These are phyloP conservation scores for Cylloceria caligata DNA, from an alignment of 2,888 invertebrate species.

Conservation along the genomic window DNA sequence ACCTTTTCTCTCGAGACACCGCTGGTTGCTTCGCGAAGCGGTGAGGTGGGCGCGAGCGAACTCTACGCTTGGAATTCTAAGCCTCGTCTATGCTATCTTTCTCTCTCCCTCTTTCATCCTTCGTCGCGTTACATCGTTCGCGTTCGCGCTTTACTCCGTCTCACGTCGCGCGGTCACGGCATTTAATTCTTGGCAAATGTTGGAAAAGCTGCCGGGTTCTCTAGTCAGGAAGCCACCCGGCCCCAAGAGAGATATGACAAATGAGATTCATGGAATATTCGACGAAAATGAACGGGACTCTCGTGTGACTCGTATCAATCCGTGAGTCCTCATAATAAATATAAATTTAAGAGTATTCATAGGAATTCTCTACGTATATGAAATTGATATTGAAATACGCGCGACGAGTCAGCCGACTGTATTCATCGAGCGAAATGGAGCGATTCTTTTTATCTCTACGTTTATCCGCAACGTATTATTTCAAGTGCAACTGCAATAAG, in stretches of 20 bases:
- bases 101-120: slow-evolving; percentile 35
- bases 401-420: neutral
- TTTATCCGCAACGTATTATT: slow-evolving; percentile 25
- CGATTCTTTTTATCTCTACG: slow-evolving; percentile 6
- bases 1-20: slow-evolving; percentile 31
- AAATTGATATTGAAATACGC: neutral
- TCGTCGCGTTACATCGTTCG: too few species aligned
- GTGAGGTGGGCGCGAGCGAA: slow-evolving; percentile 41
- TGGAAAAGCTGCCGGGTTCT: slow-evolving; percentile 57
- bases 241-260: slow-evolving; percentile 25
- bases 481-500: slow-evolving; percentile 53
- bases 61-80: slow-evolving; percentile 60
- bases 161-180: slow-evolving; percentile 56
- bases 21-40: slow-evolving; percentile 28
- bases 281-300: slow-evolving; percentile 47
- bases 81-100: slow-evolving; percentile 56
- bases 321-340: slow-evolving; percentile 1
- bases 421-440: slow-evolving; percentile 27
- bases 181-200: slow-evolving; percentile 70
- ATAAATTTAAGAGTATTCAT: neutral
- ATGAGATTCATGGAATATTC: slow-evolving; percentile 54
- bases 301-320: neutral
- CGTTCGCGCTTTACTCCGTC: slow-evolving; percentile 31
- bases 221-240: slow-evolving; percentile 56
- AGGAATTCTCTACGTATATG: neutral